Conservation (phyloP, 2,797 vertebrate species). For the Capromys pilorides region DNA sequence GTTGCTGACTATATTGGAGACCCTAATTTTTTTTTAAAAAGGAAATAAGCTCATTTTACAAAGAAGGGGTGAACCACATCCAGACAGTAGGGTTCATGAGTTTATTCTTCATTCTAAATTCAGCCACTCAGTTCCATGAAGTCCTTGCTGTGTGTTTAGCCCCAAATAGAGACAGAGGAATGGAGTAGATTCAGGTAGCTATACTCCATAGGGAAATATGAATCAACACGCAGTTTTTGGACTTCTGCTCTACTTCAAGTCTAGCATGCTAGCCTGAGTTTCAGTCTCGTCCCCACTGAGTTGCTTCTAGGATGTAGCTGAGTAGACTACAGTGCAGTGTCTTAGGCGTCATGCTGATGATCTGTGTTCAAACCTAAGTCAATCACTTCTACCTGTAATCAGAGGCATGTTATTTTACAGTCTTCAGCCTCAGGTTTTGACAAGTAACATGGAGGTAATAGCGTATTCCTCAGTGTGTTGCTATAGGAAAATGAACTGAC, state of each 20-base stretch:
- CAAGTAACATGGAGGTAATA: neutral
- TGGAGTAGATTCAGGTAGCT: neutral
- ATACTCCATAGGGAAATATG: neutral
- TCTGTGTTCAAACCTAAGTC: neutral
- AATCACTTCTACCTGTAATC: neutral
- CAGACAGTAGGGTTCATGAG: neutral
- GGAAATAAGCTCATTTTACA: constrained; percentile 20
- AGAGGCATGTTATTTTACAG: neutral
- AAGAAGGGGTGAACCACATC: neutral
- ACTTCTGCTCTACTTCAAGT: neutral
- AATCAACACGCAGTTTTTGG: neutral
- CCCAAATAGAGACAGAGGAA: neutral
- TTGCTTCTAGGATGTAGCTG: neutral
- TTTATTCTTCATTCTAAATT: neutral
- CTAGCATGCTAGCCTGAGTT: neutral
- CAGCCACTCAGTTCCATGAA: neutral
- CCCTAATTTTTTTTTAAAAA: neutral
- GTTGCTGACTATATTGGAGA: neutral
- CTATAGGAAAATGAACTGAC: neutral
- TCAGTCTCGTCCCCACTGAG: neutral
- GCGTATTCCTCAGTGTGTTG: neutral
- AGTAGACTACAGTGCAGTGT: neutral
- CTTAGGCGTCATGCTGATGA: neutral
- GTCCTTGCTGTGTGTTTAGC: neutral
- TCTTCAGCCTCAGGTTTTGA: neutral